These are phyloP conservation scores for Cosmia pyralina DNA, from an alignment of 2,888 invertebrate species.

Conservation along the genomic window DNA sequence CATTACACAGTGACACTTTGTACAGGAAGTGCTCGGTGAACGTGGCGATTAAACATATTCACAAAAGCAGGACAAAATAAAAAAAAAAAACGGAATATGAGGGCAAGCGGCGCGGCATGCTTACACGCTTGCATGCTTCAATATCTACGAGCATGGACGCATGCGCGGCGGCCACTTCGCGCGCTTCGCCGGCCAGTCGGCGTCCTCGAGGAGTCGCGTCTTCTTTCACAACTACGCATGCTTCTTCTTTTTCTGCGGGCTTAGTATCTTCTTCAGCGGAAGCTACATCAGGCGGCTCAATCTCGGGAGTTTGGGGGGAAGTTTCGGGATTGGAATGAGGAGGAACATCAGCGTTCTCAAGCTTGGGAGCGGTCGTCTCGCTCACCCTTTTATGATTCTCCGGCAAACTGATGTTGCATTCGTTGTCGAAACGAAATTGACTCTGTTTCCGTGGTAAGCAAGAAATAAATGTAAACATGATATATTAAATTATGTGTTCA, in stretches of 20 bases:
- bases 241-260: conserved; percentile 77
- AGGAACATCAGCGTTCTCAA: conserved; percentile 78
- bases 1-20: conserved; percentile 62
- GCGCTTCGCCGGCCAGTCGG: conserved; percentile 87
- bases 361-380: conserved; percentile 88
- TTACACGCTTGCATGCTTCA: conserved; percentile 93
- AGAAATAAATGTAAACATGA: conserved; percentile 75
- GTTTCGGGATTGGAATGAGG: conserved; percentile 71
- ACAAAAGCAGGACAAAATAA: conserved; percentile 68
- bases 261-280: conserved; percentile 79
- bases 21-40: conserved; percentile 61
- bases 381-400: conserved; percentile 99
- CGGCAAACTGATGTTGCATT: conserved; percentile 98
- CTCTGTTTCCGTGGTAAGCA: conserved; percentile 93
- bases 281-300: conserved; percentile 74
- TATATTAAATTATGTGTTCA: conserved; percentile 36
- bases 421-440: conserved; percentile 99
- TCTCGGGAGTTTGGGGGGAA: conserved; percentile 72
- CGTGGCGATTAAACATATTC: conserved; percentile 36
- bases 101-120: conserved; percentile 90
- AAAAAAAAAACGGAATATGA: conserved; percentile 76
- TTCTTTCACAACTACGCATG: conserved; percentile 87
- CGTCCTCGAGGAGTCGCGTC: conserved; percentile 85
- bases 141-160: conserved; percentile 90
- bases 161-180: conserved; percentile 88